These are phyloP conservation scores for Phenganax stokvisi DNA, from an alignment of 92 coral and sea anemone species.

Conservation along the genomic window DNA sequence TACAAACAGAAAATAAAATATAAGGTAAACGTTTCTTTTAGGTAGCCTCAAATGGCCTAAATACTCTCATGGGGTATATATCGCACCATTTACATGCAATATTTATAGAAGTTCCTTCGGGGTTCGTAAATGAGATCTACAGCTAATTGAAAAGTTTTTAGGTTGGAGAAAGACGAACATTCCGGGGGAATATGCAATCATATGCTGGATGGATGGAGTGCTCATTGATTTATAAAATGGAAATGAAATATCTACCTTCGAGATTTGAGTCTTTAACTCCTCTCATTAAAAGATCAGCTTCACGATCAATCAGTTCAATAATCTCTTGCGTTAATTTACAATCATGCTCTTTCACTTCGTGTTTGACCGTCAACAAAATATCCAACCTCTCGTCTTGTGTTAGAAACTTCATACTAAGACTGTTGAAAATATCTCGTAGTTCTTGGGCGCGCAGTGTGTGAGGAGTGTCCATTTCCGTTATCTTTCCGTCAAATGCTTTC, in stretches of 20 bases:
- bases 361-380: slow-evolving; percentile 85
- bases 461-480: slow-evolving; percentile 99
- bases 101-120: no score
- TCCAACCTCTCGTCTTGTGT: slow-evolving; percentile 96
- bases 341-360: slow-evolving; percentile 96
- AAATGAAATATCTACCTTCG: slow-evolving; percentile 56
- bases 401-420: slow-evolving; percentile 88
- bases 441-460: slow-evolving; percentile 95
- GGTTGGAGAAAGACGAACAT: no score
- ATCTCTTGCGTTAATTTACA: slow-evolving; percentile 96
- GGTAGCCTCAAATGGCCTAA: no score
- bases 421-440: slow-evolving; percentile 89
- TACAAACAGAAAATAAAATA: slow-evolving; percentile 14
- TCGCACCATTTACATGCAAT: no score
- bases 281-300: slow-evolving; percentile 96
- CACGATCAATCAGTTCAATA: slow-evolving; percentile 91
- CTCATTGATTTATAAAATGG: no score
- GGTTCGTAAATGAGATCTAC: neutral
- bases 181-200: no score
- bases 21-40: neutral
- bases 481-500: slow-evolving; percentile 92
- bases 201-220: no score
- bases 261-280: slow-evolving; percentile 94
- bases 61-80: no score
- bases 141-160: neutral